These are phyloP conservation scores for Stratiomys singularior DNA, from an alignment of 2,888 invertebrate genomes.

Conservation along the genomic window DNA sequence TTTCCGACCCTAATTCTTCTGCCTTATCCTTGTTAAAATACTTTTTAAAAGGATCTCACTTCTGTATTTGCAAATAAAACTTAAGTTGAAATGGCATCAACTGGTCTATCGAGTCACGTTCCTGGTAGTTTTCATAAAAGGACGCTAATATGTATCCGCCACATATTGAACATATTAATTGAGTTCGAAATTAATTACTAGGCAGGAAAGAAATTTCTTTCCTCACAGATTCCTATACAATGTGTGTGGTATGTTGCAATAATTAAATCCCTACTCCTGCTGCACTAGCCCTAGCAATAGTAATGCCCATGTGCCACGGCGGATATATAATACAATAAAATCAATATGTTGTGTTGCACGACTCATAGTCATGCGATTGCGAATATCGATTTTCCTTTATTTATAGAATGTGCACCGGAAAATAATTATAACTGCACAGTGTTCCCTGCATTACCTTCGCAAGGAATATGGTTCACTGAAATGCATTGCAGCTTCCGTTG, in stretches of 20 bases:
- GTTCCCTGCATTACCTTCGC: neutral
- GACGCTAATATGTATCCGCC: neutral
- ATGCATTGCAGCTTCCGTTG: neutral
- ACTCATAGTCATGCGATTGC: neutral
- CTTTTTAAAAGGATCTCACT: too few relatives aligned
- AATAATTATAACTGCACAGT: slow-evolving; percentile 9
- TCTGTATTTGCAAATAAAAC: too few relatives aligned
- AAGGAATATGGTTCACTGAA: slow-evolving; percentile 2
- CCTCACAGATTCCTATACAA: neutral
- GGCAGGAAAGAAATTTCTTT: neutral
- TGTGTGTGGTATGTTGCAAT: neutral
- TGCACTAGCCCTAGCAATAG: neutral
- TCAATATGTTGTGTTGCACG: neutral
- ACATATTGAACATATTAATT: slow-evolving; percentile 8
- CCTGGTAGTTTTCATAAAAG: too few relatives aligned
- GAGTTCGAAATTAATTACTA: slow-evolving; percentile 22
- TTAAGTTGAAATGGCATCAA: too few relatives aligned
- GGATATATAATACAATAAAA: neutral
- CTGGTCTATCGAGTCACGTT: too few relatives aligned
- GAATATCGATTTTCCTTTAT: slow-evolving; percentile 2
- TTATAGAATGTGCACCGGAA: slow-evolving; percentile 28
- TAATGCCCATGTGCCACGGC: neutral
- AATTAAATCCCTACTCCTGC: neutral
- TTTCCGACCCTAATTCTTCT: too few relatives aligned
- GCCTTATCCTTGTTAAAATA: too few relatives aligned